Evolutionary conservation across 2,113 vertebrate genomes (phyloP), one percentile per base, ranked within the genome.

Genomic region (Andinoacara biseriatus): DNA sequence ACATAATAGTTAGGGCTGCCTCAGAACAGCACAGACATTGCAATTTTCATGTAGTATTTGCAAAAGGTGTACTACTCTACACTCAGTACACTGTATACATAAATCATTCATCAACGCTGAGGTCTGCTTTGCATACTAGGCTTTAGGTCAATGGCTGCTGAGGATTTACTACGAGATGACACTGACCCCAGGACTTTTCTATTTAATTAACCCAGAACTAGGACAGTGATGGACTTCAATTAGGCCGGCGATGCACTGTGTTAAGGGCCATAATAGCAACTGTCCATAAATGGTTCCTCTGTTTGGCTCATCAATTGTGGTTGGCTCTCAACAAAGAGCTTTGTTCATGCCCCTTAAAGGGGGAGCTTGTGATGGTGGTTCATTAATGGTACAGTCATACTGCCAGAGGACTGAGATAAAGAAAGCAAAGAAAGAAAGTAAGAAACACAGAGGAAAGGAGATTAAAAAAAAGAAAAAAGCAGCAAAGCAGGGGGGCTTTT

Each of bases 201-300:
- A 43, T 26, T 86, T n/a, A 89, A 58, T 81, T 29, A 3, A 56
- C 65, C 76, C 78, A 89, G 35, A 92, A 91, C 58, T 81, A 75
- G 83, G 89, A 67, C 89, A 86, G 78, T 24, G 60, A 81, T 82
- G 46, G 80, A 89, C 84, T 49, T 84, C 59, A 83, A 80, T 80
- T 33, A 62, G 81, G 84, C 26, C 7, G 33, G 83, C 57, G 77
- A 49, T 38, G 60, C 75, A 54, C 74, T 58, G 24, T 49, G 67
- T 80, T 79, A 40, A 58, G 61, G 57, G 38, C 58, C 65, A 67
- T 81, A 69, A 62, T 72, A 83, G 62, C 82, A 79, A 76, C 35
- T 40, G n/a, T 26, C 77, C 81, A 92, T 87, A 93, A 91, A 91
- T 86, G 80, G 84, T 83, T 79, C 35, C 72, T 89, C 87, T 91